Base-by-base conservation (phyloP, 2,113 vertebrate genomes). In the Lontra canadensis region DNA sequence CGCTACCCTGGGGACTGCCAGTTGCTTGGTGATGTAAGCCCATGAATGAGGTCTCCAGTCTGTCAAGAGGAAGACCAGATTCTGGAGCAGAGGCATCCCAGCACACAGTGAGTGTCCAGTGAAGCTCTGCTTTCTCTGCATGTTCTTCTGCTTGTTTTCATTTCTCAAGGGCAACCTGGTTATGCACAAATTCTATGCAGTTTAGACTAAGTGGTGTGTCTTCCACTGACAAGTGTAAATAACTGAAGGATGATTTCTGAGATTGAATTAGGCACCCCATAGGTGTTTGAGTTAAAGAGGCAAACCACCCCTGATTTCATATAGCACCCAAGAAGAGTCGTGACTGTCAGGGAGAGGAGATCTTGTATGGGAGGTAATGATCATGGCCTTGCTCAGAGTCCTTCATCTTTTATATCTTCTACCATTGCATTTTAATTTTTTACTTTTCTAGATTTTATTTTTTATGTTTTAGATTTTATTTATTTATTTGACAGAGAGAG, bases 381-480 rank as follows among this genome's bases (percentile, higher is more conserved):
- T 13, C 31, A 3, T 1, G 12, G 15, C 17, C 3, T 36, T n/a
- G 21, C 11, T n/a, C 8, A 3, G 14, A 42, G 63, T 52, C 61
- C 42, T 90, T 55, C 44, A 73, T 65, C 18, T 61, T 90, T 76
- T 49, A 81, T 90, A 12, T 3, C 67, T 95, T 82, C 20, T 86
- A 74, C 26, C 90, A 81, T 69, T 34, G 18, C 52, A 2, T 65
- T 52, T 34, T 78, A 25, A 12, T 6, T 65, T 81, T 93, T 82
- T 52, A 34, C 31, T 74, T 93, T 93, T 74, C 73, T 52, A 59
- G 25, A 95, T n/a, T 63, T 44, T 96, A 79, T 61, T 59, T 61
- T 61, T 61, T 26, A 61, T 61, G 26, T 61, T 61, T 61, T 61
- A 26, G 59, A 26, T 61, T 61, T 61, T 61, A 61, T 61, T 61